Base-by-base conservation (phyloP, 1,140 invertebrate genomes). In the Reticulitermes speratus region DNA sequence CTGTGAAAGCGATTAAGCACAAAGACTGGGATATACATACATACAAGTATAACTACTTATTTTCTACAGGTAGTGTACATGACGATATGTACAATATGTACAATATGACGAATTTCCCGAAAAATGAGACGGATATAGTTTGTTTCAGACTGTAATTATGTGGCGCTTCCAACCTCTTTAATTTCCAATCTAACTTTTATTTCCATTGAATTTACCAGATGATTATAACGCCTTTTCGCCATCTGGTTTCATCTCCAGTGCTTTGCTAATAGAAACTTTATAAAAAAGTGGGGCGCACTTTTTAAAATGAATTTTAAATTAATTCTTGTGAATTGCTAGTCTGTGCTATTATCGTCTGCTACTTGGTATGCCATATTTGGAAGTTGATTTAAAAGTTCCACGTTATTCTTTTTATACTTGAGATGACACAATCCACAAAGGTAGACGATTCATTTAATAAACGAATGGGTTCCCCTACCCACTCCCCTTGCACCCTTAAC, bases 261-360 rank as follows among this genome's bases (percentile, higher is more conserved):
- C 25, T 30, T 25, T 75, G 65, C 25, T 75, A 75, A 75, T 25
- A 30, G 65, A 75, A 75, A 75, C 3, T 30, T 75, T 75, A 75
- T 0, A 30, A 69, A 30, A 30, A 75, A 30, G n/a, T 25, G 25
- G 65, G 25, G n/a, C 25, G n/a, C 65, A 75, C 65, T 75, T 75
- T 75, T 30, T 75, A 30, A 75, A 75, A 75, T 75, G 65, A 75
- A 75, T 75, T 75, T 75, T 75, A 75, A 75, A 75, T 75, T 75
- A 75, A 75, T 75, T 75, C 65, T 75, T 30, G 25, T 30, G 16
- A 75, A n/a, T 30, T 75, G 25, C 59, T 65, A 75, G 65, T 9
- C 65, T 75, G 14, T 30, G 25, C 2, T 75, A 75, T 30, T 75
- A 75, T 75, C 65, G n/a, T 75, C n/a, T 30, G 65, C 65, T 75